Base-by-base conservation (phyloP, 2,888 invertebrate genomes). In the Sympetrum striolatum region DNA sequence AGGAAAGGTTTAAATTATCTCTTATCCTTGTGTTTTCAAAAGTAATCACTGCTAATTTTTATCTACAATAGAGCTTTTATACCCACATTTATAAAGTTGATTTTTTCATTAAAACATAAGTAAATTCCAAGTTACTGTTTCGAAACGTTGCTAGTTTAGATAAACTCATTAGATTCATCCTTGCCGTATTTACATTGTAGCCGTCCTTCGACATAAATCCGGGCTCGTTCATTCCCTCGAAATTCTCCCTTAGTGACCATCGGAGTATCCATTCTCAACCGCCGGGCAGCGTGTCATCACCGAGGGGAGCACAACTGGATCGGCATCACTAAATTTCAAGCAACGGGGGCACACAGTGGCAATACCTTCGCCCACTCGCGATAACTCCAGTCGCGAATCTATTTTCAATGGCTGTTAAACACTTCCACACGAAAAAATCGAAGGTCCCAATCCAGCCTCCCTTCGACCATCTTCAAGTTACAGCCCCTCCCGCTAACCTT, bases 261-360 rank as follows among this genome's bases (percentile, higher is more conserved):
- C 60, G n/a, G 86, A 86, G 60, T 60, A 64, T 86, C 58, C 58
- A 82, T 82, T 35, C 82, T 82, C 82, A 60, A 64, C 37, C 60
- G 39, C 60, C 86, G 31, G 31, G 37, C 60, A 60, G 22, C 86
- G 86, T 86, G 86, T 86, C 86, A 86, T 58, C 86, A 86, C 86
- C 60, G 53, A 64, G 86, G 86, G 35, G 86, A n/a, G 86, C 60
- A 86, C 37, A 86, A 82, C 82, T 82, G 82, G 82, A 58, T 82
- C 60, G 37, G 60, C 60, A 37, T 25, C 86, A 86, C 86, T 86
- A 86, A 86, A 86, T 86, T 86, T 86, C 64, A 37, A 60, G 58
- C 86, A 58, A 64, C 86, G 60, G 73, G 73, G 73, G 73, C 73
- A 14, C 2, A 31, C 31, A 73, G 31, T 73, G 15, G 73, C 31